These are phyloP conservation scores for Eulemur albifrons DNA, from an alignment of 2,797 vertebrate genomes.

Conservation along the genomic window DNA sequence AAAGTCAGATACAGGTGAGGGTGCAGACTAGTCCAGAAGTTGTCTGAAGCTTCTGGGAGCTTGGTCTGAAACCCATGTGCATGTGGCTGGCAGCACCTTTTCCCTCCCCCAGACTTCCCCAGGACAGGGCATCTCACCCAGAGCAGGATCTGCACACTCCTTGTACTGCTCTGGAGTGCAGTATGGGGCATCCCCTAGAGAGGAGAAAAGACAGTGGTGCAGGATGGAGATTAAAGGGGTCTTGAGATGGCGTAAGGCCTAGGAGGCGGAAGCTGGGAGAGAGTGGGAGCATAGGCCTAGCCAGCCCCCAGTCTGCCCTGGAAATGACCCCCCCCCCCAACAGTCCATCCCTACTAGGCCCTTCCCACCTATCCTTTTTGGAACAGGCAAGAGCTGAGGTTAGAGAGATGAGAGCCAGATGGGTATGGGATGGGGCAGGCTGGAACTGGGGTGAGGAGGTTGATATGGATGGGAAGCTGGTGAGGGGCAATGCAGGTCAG, in stretches of 20 bases:
- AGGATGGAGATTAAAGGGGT: background rate
- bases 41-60: background rate
- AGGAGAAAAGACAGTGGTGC: conserved; percentile 53
- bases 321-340: background rate
- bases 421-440: background rate
- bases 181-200: conserved; percentile 95
- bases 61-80: background rate
- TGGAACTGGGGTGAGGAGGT: background rate
- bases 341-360: background rate
- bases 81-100: background rate
- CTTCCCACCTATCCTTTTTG: background rate
- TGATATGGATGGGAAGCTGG: background rate
- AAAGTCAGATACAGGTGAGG: background rate
- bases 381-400: background rate
- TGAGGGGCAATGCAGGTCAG: background rate
- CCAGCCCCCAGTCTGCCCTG: background rate
- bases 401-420: background rate
- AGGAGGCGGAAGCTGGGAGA: background rate
- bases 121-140: conserved; percentile 89
- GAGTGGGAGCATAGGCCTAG: background rate
- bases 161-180: conserved; percentile 99
- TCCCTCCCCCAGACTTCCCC: background rate
- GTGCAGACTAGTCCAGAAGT: background rate
- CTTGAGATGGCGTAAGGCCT: background rate
- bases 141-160: conserved; percentile 96